Percentiles rank a stretch among this genome's conserved stretches.
Evolutionary conservation across 2,888 invertebrate genomes (phyloP).

Genomic region (Orthonevra nobilis): DNA sequence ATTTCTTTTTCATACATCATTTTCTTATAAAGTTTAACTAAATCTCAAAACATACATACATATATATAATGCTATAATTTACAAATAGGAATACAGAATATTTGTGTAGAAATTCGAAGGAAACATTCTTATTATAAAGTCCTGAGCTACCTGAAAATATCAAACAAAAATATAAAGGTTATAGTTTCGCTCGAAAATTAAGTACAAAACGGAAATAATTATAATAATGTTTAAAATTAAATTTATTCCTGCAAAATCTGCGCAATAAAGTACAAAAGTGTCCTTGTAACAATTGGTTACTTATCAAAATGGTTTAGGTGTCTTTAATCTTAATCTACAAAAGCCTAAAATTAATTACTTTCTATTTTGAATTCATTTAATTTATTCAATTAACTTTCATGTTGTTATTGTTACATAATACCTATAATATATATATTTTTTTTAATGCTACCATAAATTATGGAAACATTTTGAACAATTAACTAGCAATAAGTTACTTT

Average conservation of each 20-base stretch:
- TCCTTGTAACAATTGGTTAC: constrained; percentile 54
- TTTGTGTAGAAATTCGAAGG: constrained; percentile 20
- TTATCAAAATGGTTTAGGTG: constrained; percentile 54
- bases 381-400: constrained; percentile 39
- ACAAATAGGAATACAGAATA: constrained; percentile 22
- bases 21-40: background rate
- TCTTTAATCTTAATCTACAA: constrained; percentile 45
- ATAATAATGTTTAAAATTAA: no score
- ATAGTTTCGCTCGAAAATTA: background rate
- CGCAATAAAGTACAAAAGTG: constrained; percentile 66
- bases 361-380: constrained; percentile 44
- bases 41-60: constrained; percentile 7
- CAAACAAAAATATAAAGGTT: background rate
- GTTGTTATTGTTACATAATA: constrained; percentile 5
- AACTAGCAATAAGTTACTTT: constrained; percentile 32
- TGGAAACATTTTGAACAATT: constrained; percentile 46
- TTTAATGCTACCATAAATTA: no score
- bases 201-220: no score
- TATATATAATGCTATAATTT: background rate
- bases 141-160: no score
- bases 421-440: no score
- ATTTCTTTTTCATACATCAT: constrained; percentile 14
- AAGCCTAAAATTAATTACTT: constrained; percentile 50
- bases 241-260: constrained; percentile 51
- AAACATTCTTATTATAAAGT: background rate